Conservation (phyloP, 2,888 invertebrate genomes). For the Dermolepida albohirtum region DNA sequence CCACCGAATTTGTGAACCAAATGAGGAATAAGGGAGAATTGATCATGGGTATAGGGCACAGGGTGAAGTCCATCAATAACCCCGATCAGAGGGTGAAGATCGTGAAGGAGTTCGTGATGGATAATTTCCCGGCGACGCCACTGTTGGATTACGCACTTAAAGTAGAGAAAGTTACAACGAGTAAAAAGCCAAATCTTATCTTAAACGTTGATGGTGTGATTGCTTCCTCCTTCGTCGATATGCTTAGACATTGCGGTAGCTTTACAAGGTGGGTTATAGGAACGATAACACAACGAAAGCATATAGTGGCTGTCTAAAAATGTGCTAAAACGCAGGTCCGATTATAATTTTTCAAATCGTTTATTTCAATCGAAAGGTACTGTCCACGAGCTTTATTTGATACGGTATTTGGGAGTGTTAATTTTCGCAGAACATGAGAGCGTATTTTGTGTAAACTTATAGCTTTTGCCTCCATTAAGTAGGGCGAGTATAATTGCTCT, state of each 20-base stretch:
- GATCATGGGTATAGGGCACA: slow-evolving; percentile 99
- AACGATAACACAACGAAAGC: no score
- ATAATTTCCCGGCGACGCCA: slow-evolving; percentile 94
- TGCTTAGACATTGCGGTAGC: slow-evolving; percentile 92
- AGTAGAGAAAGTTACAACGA: slow-evolving; percentile 98
- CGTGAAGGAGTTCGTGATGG: slow-evolving; percentile 94
- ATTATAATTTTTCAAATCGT: no score
- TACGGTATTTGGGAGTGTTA: no score
- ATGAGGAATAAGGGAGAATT: slow-evolving; percentile 97
- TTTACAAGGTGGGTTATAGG: slow-evolving; percentile 84
- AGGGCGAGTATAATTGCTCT: no score
- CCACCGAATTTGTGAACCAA: slow-evolving; percentile 98
- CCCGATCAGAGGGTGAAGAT: slow-evolving; percentile 98
- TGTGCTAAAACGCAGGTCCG: no score
- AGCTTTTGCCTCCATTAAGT: no score
- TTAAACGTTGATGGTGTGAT: slow-evolving; percentile 99
- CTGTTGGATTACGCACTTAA: slow-evolving; percentile 95
- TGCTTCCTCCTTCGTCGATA: slow-evolving; percentile 96
- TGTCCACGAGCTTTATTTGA: no score
- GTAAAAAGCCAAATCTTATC: slow-evolving; percentile 99
- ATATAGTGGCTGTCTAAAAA: no score
- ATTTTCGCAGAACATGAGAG: no score
- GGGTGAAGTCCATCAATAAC: slow-evolving; percentile 93
- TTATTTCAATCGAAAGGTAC: no score
- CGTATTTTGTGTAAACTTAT: no score